Evolutionary conservation across 2,797 vertebrate genomes (phyloP).

Genomic region (Lithobates pipiens): DNA sequence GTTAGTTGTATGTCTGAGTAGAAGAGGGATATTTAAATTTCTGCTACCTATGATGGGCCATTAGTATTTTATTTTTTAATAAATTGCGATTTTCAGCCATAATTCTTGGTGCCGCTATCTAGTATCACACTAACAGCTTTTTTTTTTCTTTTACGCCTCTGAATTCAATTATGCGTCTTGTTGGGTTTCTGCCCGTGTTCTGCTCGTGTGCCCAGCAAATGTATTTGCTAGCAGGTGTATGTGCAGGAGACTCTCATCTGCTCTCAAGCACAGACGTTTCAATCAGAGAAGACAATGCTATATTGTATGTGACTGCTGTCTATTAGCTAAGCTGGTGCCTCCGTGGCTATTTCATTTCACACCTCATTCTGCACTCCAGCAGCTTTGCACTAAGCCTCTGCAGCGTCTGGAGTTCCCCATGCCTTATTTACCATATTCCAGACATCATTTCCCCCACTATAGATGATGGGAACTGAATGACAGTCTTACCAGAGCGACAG

Average conservation of each 20-base stretch:
- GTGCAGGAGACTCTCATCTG: conserved; percentile 49
- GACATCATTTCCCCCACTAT: conserved; percentile 55
- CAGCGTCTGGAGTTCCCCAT: conserved; percentile 62
- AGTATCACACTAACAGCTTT: conserved; percentile 49
- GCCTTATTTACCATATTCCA: conserved; percentile 61
- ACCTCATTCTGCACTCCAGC: conserved; percentile 54
- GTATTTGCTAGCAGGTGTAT: conserved; percentile 60
- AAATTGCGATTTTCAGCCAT: conserved; percentile 46
- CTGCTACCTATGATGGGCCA: not conserved
- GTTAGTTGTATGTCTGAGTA: not conserved
- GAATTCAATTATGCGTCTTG: conserved; percentile 63
- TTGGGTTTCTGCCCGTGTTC: conserved; percentile 61
- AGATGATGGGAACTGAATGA: conserved; percentile 52
- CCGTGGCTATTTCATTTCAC: conserved; percentile 57
- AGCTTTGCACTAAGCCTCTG: conserved; percentile 46
- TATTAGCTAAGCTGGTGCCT: conserved; percentile 59
- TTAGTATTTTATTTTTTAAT: conserved; percentile 51
- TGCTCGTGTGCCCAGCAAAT: conserved; percentile 60
- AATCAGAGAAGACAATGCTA: conserved; percentile 55
- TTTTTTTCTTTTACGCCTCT: conserved; percentile 56
- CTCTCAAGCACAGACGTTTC: conserved; percentile 62
- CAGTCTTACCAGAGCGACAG: conserved; percentile 34
- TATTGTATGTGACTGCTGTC: conserved; percentile 61
- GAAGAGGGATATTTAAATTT: not conserved
- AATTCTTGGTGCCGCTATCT: conserved; percentile 51